Conservation (phyloP, 2,113 vertebrate species). For the Tapirus terrestris region DNA sequence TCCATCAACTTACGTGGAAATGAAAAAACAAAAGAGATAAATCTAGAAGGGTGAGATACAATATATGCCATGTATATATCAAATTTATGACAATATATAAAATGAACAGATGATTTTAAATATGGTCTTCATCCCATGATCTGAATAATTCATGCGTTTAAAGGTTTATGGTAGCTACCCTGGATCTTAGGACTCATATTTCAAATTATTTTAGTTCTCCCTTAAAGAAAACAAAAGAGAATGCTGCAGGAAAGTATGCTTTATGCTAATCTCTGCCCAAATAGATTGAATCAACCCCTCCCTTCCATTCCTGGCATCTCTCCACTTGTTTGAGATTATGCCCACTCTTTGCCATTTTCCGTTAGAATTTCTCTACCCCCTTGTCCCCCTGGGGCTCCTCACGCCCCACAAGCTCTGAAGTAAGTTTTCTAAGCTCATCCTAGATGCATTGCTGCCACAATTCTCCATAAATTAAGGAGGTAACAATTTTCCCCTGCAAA, state of each 20-base stretch:
- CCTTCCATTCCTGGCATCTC: not conserved
- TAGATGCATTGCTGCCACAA: no score
- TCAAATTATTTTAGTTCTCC: not conserved
- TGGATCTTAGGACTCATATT: not conserved
- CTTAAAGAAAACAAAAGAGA: not conserved
- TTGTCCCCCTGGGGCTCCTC: no score
- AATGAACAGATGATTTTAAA: conserved; percentile 44
- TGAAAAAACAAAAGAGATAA: not conserved
- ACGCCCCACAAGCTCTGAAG: rapidly evolving
- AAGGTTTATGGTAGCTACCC: not conserved
- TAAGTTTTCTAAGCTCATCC: not conserved
- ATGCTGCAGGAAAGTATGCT: not conserved
- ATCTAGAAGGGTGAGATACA: not conserved
- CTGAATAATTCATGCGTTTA: conserved; percentile 58
- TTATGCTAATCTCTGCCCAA: rapidly evolving
- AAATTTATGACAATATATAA: conserved; percentile 10
- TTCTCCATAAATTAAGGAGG: not conserved
- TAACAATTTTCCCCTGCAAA: not conserved
- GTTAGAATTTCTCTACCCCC: rapidly evolving
- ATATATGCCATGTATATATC: not conserved
- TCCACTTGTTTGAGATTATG: rapidly evolving
- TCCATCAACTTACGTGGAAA: not conserved
- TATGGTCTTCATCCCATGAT: not conserved
- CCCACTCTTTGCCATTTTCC: not conserved
- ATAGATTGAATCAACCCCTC: rapidly evolving